These are phyloP conservation scores for Clanis bilineata DNA, from an alignment of 2,888 invertebrate genomes.

Conservation along the genomic window DNA sequence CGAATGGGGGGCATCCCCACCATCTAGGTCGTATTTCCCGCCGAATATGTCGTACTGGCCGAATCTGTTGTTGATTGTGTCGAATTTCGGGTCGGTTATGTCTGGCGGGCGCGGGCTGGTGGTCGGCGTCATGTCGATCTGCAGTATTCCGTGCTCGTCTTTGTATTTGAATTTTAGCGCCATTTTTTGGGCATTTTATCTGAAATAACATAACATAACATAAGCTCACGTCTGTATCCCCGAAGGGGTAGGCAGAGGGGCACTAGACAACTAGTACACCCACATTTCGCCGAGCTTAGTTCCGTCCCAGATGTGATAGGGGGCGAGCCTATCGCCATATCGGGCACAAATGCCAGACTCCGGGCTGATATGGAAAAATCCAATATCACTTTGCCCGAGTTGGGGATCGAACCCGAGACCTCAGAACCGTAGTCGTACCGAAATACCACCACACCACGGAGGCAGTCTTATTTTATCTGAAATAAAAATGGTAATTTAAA, in stretches of 20 bases:
- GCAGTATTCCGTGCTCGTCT: conserved; percentile 74
- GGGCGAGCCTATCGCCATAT: no score
- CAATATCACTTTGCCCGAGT: no score
- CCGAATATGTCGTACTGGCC: conserved; percentile 73
- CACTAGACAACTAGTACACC: no score
- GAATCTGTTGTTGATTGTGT: conserved; percentile 73
- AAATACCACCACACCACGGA: no score
- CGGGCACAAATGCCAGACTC: no score
- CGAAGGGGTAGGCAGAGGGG: no score
- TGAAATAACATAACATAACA: conserved; percentile 21
- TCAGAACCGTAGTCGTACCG: no score
- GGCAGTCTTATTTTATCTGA: conserved; percentile 31
- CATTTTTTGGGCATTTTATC: conserved; percentile 48
- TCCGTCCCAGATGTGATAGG: no score
- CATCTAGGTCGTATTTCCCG: conserved; percentile 56
- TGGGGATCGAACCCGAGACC: no score
- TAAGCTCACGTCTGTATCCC: no score
- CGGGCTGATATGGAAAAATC: no score
- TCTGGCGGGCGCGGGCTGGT: conserved; percentile 43
- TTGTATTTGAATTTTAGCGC: conserved; percentile 73
- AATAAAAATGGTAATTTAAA: neutral
- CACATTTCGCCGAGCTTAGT: no score
- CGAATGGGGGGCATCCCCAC: conserved; percentile 56
- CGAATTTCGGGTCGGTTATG: conserved; percentile 62
- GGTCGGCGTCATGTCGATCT: conserved; percentile 72